Evolutionary conservation across 2,797 vertebrate genomes (phyloP).

Genomic region (Liparis tanakae): DNA sequence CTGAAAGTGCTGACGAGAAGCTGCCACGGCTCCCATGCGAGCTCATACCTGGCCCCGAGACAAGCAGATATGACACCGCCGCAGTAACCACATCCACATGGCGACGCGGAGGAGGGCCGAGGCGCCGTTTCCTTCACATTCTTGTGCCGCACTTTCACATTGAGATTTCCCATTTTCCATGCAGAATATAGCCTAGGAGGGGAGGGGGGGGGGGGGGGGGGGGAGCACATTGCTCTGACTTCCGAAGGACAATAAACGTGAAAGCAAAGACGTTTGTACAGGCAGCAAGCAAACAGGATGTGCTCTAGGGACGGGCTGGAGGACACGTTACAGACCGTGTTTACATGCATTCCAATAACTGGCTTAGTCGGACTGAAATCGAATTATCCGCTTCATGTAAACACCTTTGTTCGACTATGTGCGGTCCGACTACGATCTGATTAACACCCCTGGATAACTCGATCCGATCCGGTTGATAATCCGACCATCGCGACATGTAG

Average conservation of each 20-base stretch:
- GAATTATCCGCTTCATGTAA: too few relatives aligned
- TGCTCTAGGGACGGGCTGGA: slow-evolving; percentile 25
- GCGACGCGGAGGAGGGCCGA: slow-evolving; percentile 7
- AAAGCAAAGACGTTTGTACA: slow-evolving; percentile 14
- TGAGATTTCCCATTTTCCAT: slow-evolving; percentile 12
- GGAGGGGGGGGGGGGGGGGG: too few relatives aligned
- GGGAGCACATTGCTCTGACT: slow-evolving; percentile 18
- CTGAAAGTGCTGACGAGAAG: slow-evolving; percentile 20
- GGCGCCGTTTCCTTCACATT: slow-evolving; percentile 46
- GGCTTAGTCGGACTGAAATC: too few relatives aligned
- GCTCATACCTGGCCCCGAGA: slow-evolving; percentile 59
- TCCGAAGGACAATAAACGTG: slow-evolving; percentile 23
- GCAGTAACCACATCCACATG: slow-evolving; percentile 69
- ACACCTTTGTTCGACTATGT: too few relatives aligned
- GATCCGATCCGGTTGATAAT: too few relatives aligned
- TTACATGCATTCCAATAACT: too few relatives aligned
- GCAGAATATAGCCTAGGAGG: slow-evolving; percentile 22
- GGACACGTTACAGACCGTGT: slow-evolving; percentile 33
- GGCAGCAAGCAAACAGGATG: slow-evolving; percentile 34
- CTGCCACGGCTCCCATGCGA: slow-evolving; percentile 37
- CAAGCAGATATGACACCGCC: slow-evolving; percentile 62
- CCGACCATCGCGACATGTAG: too few relatives aligned
- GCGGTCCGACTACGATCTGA: too few relatives aligned
- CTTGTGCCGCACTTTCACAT: slow-evolving; percentile 41
- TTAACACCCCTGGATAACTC: too few relatives aligned